Base-by-base conservation (phyloP, 2,797 vertebrate species). In the Pangasius djambal region DNA sequence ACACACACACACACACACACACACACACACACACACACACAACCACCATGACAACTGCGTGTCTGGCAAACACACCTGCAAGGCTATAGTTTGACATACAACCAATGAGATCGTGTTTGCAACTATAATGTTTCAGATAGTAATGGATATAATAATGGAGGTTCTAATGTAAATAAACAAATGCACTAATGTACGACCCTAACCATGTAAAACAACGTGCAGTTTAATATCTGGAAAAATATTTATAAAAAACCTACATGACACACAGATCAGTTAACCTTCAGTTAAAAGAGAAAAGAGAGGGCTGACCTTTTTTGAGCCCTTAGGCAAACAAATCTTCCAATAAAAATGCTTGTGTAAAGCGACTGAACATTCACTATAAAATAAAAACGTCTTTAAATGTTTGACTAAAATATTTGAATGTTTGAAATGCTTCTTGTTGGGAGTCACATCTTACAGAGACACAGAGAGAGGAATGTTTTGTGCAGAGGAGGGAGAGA, bases 11-110 rank as follows among this genome's bases (percentile, higher is more conserved):
- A 57, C n/a, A 34, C 25, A 78, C 28, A 78, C 75, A 79, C 44
- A 50, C 82, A 48, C 25, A 83, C 13, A 48, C 37, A 61, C 4
- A 16, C 55, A 61, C 57, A 61, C 40, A 65, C 61, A 67, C 8
- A 72, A 63, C 69, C 87, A 91, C 87, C 74, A 89, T 79, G 75
- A 90, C 91, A 93, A 90, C 88, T 92, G 91, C 78, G 90, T 88
- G 82, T 63, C 86, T 88, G 75, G 89, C 82, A 88, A 88, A 91
- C 88, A 91, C 90, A 90, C 82, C 86, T 88, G 90, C 55, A 4
- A 88, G 22, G 75, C 69, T 83, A 69, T 69, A 85, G 89, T 86
- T 92, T 77, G 31, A 88, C 84, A 40, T 63, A 69, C 87, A 84
- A 40, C 72, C 70, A 87, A 59, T 67, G 34, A 84, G 50, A n/a